Evolutionary conservation across 2,888 invertebrate species (phyloP).

Genomic region (Chesias legatella): DNA sequence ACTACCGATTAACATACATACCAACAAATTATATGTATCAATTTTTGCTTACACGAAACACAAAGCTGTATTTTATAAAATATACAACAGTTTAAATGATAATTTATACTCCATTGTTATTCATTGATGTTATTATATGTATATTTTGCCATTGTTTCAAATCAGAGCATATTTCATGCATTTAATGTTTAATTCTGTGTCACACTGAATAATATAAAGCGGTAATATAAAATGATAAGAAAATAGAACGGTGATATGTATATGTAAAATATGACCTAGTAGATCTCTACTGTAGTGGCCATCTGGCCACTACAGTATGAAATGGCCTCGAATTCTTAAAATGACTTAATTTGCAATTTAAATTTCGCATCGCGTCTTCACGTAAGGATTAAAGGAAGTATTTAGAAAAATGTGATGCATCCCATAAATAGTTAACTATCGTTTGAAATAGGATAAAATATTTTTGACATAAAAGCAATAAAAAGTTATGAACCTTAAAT

Average conservation of each 20-base stretch:
- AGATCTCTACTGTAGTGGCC: conserved; percentile 1
- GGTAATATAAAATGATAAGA: conserved; percentile 9
- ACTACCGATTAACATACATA: conserved; percentile 41
- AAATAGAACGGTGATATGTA: conserved; percentile 5
- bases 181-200: conserved; percentile 67
- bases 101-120: conserved; percentile 81
- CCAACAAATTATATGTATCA: conserved; percentile 54
- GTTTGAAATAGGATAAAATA: too few species aligned
- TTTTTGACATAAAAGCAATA: too few species aligned
- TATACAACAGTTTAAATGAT: conserved; percentile 80
- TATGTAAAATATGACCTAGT: conserved; percentile 21
- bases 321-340: conserved; percentile 25
- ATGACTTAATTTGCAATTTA: conserved; percentile 51
- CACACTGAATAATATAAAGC: conserved; percentile 18
- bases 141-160: conserved; percentile 81
- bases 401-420: too few species aligned
- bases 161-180: conserved; percentile 81
- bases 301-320: not conserved
- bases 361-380: conserved; percentile 41
- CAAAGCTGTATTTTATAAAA: conserved; percentile 77
- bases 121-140: conserved; percentile 81
- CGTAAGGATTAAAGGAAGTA: conserved; percentile 43
- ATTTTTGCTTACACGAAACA: conserved; percentile 57
- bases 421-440: too few species aligned
- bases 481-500: too few species aligned